Conservation (phyloP, 2,113 vertebrate species). For the Silurus meridionalis region DNA sequence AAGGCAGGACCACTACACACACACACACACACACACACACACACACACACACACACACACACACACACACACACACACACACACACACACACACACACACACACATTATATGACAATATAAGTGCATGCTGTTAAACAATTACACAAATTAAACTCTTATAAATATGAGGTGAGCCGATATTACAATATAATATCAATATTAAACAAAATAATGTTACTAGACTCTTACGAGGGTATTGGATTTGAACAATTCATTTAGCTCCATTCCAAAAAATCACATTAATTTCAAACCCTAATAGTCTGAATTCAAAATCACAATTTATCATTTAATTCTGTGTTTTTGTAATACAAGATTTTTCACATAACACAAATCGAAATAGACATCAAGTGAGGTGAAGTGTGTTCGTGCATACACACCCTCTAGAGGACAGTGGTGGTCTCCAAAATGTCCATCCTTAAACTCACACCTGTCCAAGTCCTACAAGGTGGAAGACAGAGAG, state of each 20-base stretch:
- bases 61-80: slow-evolving; percentile 44
- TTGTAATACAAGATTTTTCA: neutral
- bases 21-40: slow-evolving; percentile 48
- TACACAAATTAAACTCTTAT: neutral
- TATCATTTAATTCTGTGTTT: neutral
- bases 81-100: slow-evolving; percentile 37
- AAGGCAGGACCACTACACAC: slow-evolving; percentile 71
- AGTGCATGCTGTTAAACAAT: neutral
- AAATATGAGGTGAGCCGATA: neutral
- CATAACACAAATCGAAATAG: neutral
- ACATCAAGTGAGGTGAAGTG: neutral
- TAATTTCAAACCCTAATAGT: neutral
- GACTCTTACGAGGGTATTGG: neutral
- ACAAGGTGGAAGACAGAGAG: slow-evolving; percentile 29
- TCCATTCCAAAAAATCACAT: neutral
- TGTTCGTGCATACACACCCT: slow-evolving; percentile 71
- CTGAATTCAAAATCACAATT: neutral
- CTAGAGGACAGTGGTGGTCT: slow-evolving; percentile 76
- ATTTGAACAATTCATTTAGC: neutral
- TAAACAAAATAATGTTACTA: neutral
- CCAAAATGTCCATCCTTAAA: slow-evolving; percentile 69
- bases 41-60: slow-evolving; percentile 16
- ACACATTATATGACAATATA: neutral
- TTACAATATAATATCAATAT: neutral
- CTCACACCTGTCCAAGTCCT: slow-evolving; percentile 71